Base-by-base conservation (phyloP, 1,140 invertebrate genomes). In the Drosophila orosa region DNA sequence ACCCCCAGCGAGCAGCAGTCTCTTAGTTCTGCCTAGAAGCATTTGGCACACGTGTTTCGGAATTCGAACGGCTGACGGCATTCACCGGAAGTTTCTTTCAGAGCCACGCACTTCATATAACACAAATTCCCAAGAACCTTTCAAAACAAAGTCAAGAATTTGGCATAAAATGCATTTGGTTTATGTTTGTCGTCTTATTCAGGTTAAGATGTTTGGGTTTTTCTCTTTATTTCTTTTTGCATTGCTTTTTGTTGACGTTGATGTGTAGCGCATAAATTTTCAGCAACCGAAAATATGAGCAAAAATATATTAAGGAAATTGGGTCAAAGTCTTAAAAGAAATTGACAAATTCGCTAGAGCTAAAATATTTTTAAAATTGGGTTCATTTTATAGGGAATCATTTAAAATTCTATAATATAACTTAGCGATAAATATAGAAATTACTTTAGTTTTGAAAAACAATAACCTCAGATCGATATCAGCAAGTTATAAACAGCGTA, bases 241-340 rank as follows among this genome's bases (percentile, higher is more conserved):
- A 86, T 67, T 82, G 79, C 58, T 48, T 27, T 56, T 29, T 75
- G 62, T 83, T 86, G 79, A 83, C 83, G 83, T 89, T 86, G 82
- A 86, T 68, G 61, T 50, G 83, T 29, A 22, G 61, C 75, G 57
- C 82, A 81, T 86, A 86, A 87, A 86, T 86, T 82, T 55, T 75
- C 40, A 56, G 48, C 65, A 57, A 47, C 60, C 75, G 52, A 58
- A 59, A 77, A 59, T 65, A 24, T 55, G 39, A 44, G 65, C 15
- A 24, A 87, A 74, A 68, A 65, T 77, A 86, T 81, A 85, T 75
- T 72, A 52, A 62, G 52, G 40, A 87, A 87, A 87, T 79, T 86
- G 83, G 82, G 82, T 85, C 81, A 85, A 86, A 74, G 50, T 82
- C 37, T 82, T 80, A 33, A 60, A 48, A 50, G 24, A 35, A 63